Conservation (phyloP, 1,140 invertebrate species). For the Lycorma delicatula region DNA sequence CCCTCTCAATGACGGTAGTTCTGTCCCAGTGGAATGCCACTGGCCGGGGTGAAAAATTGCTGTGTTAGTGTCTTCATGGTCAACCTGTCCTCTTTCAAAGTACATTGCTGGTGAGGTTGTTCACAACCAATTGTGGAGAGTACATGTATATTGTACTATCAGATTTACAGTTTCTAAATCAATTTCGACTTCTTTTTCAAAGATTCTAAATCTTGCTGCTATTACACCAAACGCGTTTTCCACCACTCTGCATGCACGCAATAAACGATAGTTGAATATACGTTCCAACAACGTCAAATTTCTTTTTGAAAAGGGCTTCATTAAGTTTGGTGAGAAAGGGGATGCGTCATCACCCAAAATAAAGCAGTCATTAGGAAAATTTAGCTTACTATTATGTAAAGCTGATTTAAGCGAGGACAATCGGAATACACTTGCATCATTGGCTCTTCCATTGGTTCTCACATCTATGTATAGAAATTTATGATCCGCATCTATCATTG, state of each 20-base stretch:
- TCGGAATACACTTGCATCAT: constrained; percentile 37
- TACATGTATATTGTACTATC: constrained; percentile 16
- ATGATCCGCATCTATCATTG: constrained; percentile 37
- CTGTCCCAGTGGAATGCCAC: not conserved
- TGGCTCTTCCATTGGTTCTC: constrained; percentile 34
- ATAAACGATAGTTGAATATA: constrained; percentile 36
- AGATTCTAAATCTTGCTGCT: constrained; percentile 37
- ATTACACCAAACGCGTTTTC: constrained; percentile 42
- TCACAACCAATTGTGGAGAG: constrained; percentile 24
- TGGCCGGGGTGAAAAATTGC: not conserved
- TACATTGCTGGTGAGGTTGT: constrained; percentile 5
- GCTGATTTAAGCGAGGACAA: constrained; percentile 18
- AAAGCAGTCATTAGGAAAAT: constrained; percentile 26
- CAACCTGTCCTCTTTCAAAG: constrained; percentile 9
- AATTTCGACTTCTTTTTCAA: constrained; percentile 32
- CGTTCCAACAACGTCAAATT: constrained; percentile 25
- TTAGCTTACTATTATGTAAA: constrained; percentile 23
- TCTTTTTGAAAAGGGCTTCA: constrained; percentile 35
- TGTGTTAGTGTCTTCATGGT: constrained; percentile 2
- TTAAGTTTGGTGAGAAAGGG: constrained; percentile 32
- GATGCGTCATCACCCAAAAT: constrained; percentile 40
- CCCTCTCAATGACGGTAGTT: not conserved
- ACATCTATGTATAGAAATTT: constrained; percentile 38
- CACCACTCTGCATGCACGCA: constrained; percentile 30
- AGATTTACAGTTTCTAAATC: constrained; percentile 24